A percentile compares a stretch with the other conserved stretches of the same genome.
phyloP scores from a whole-genome alignment of 2,797 vertebrate genomes.

The Tokudaia muenninki region DNA sequence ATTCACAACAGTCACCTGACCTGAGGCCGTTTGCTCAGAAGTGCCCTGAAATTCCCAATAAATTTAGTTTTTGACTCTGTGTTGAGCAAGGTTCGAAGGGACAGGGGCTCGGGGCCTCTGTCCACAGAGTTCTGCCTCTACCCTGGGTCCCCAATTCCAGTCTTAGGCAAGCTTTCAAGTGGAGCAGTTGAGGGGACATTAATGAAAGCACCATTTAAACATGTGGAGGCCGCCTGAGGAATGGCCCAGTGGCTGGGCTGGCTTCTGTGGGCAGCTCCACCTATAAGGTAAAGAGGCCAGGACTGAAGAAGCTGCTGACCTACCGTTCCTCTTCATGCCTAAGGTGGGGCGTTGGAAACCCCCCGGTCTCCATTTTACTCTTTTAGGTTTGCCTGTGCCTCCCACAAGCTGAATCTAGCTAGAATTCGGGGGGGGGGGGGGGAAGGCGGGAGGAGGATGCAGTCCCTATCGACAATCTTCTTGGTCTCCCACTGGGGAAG shows the following conservation, averaged over 20 bases:
- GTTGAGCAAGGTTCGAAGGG: not conserved
- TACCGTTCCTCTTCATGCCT: too few species aligned
- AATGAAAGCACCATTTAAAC: rapidly evolving
- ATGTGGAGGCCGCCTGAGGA: not conserved
- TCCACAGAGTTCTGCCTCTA: not conserved
- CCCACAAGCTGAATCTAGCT: not conserved
- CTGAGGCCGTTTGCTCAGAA: not conserved
- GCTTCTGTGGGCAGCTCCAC: not conserved
- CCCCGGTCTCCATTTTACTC: not conserved
- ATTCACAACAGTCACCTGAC: too few species aligned
- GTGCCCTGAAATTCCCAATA: not conserved
- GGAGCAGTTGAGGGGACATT: not conserved
- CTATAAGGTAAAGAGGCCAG: not conserved
- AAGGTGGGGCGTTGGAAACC: not conserved
- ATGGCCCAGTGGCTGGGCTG: not conserved
- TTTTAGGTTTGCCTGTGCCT: not conserved
- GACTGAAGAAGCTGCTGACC: not conserved
- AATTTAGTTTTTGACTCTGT: not conserved
- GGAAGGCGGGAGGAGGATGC: too few species aligned
- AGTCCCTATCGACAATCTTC: not conserved
- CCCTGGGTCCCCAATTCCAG: not conserved
- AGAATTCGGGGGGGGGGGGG: not conserved
- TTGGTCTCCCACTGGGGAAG: not conserved
- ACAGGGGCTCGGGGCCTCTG: not conserved
- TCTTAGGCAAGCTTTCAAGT: not conserved